Percentiles rank a stretch among this genome's conserved stretches.
phyloP scores from a whole-genome alignment of 2,797 vertebrate species.

The Sebastolobus altivelis region DNA sequence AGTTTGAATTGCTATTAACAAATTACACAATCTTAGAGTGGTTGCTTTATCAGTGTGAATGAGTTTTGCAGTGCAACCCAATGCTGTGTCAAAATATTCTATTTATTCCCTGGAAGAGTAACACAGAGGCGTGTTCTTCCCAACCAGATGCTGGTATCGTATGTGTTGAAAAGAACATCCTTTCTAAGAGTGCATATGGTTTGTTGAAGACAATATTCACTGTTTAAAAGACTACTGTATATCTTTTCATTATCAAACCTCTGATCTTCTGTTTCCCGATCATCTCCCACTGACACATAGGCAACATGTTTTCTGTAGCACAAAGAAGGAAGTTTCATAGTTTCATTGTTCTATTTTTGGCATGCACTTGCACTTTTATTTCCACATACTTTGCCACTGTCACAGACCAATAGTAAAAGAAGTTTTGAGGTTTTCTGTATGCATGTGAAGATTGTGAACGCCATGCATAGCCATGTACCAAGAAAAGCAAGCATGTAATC shows the following conservation, averaged over 20 bases:
- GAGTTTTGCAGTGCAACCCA: conserved; percentile 14
- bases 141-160: neutral
- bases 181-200: neutral
- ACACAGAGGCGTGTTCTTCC: neutral
- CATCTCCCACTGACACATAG: conserved; percentile 39
- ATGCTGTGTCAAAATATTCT: conserved; percentile 2
- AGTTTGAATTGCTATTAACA: conserved; percentile 44
- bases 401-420: neutral
- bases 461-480: conserved; percentile 45
- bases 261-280: conserved; percentile 35
- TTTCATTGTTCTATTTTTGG: conserved; percentile 18
- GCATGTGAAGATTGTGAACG: conserved; percentile 25
- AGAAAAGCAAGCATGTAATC: conserved; percentile 51
- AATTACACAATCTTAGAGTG: conserved; percentile 11
- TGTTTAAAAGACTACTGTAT: conserved; percentile 4
- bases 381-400: conserved; percentile 8
- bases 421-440: neutral
- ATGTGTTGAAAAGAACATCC: neutral
- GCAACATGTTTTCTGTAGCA: conserved; percentile 36
- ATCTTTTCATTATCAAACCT: conserved; percentile 30
- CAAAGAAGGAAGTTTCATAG: conserved; percentile 43
- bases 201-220: conserved; percentile 22
- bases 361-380: conserved; percentile 56
- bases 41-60: conserved; percentile 27
- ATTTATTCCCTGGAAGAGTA: neutral